Evolutionary conservation across 2,797 vertebrate genomes (phyloP).

Genomic region (Xerus rutilus): DNA sequence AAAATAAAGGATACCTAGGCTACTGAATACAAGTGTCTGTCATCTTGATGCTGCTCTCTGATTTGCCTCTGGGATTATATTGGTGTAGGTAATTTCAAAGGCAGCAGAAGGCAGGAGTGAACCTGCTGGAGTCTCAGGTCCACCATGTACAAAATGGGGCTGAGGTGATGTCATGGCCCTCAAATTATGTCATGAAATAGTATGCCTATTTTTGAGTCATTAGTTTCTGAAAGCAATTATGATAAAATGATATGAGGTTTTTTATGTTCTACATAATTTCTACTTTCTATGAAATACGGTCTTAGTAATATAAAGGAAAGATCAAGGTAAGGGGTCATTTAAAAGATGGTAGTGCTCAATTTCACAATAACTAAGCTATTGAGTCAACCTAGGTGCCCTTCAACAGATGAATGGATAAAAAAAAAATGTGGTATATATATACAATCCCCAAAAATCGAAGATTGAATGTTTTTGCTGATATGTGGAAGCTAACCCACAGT

Average conservation of each 20-base stretch:
- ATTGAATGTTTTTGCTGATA: too few species aligned
- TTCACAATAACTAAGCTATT: too few species aligned
- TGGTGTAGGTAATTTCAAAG: background rate
- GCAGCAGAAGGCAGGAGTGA: background rate
- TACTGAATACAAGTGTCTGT: too few species aligned
- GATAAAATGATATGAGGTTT: background rate
- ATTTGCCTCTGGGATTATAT: background rate
- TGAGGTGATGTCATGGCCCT: background rate
- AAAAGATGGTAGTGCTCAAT: background rate
- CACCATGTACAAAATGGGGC: background rate
- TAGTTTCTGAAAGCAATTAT: conserved; percentile 2
- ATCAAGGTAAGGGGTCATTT: background rate
- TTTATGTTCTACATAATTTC: conserved; percentile 4
- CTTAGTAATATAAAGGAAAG: background rate
- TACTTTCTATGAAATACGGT: background rate
- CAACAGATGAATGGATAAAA: too few species aligned
- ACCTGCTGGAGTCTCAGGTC: background rate
- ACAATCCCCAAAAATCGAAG: too few species aligned
- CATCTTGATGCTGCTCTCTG: background rate
- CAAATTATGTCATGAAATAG: background rate
- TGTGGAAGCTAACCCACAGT: too few species aligned
- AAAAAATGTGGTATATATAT: too few species aligned
- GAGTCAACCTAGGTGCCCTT: too few species aligned
- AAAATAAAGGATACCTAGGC: background rate
- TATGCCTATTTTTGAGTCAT: background rate